Percentiles rank a stretch among this genome's conserved stretches.
These are phyloP conservation scores for Equus przewalskii DNA, from an alignment of 2,113 vertebrate genomes.

Conservation along the genomic window DNA sequence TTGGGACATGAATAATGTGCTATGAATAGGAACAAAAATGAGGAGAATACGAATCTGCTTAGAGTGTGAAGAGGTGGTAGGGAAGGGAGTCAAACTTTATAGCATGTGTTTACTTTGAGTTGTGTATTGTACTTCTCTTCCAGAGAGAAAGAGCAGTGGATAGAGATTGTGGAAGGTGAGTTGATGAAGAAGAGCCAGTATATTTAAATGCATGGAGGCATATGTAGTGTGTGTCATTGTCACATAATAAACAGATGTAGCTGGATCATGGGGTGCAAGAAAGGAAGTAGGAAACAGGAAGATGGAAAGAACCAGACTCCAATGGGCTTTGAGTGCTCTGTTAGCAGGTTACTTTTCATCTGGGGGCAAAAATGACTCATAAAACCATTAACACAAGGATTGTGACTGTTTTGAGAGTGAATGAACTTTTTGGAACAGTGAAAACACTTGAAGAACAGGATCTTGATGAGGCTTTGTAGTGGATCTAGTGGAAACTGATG, in stretches of 20 bases:
- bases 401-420: background rate
- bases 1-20: background rate
- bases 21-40: background rate
- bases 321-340: background rate
- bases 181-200: background rate
- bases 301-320: background rate
- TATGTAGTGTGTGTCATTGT: background rate
- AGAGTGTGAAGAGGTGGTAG: background rate
- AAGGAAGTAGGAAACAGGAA: background rate
- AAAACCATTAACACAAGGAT: background rate
- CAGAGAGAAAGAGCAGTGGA: background rate
- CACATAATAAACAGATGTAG: background rate
- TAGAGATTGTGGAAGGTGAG: background rate
- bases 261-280: background rate
- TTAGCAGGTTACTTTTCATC: background rate
- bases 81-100: background rate
- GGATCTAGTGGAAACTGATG: background rate
- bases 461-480: background rate
- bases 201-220: background rate
- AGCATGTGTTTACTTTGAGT: background rate
- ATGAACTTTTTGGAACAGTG: background rate
- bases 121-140: background rate
- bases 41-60: background rate
- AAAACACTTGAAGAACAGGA: background rate
- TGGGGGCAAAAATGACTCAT: background rate